Base-by-base conservation (phyloP, 2,113 vertebrate genomes). In the Synchiropus splendidus region DNA sequence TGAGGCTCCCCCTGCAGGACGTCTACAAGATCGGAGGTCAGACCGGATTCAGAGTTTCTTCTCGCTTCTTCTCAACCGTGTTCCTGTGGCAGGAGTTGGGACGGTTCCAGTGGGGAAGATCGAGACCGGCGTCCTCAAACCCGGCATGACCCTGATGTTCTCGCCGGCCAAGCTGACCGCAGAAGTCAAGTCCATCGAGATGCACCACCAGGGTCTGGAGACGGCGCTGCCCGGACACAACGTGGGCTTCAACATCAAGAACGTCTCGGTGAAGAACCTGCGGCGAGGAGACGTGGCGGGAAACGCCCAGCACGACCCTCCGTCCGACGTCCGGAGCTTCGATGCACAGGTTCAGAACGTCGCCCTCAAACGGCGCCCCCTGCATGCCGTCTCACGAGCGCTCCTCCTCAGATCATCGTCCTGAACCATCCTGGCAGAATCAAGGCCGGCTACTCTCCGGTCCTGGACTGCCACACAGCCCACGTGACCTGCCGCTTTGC, bases 21-120 rank as follows among this genome's bases (percentile, higher is more conserved):
- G 87, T 88, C 38, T 89, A 88, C 64, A 89, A 89, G 51, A 89
- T 89, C 30, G 86, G 88, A 54, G 88, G 88, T 81, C 1, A 42
- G 54, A 18, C 13, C 1, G 4, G 11, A 9, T 9, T 14, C 16
- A 31, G 37, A 16, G 12, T 41, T 39, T 27, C 38, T 1, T 2
- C 8, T 18, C 13, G 6, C 9, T 5, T 9, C 9, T 13, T 9
- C 1, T 12, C 18, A 12, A 21, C 10, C 2, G 5, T 11, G 10
- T 34, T 16, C 33, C 12, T 18, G n/a, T n/a, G 16, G 2, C 31
- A 88, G 85, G 85, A 9, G 73, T 82, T 58, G 85, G 79, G 11
- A 83, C 85, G 0, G 79, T 85, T 2, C 81, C 79, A 12, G 77
- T 78, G 42, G 78, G 82, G 1, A 90, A 68, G 49, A 79, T 72